Percentiles rank a stretch among this genome's conserved stretches.
Evolutionary conservation across 2,888 invertebrate genomes (phyloP).

Genomic region (Antitype chi): DNA sequence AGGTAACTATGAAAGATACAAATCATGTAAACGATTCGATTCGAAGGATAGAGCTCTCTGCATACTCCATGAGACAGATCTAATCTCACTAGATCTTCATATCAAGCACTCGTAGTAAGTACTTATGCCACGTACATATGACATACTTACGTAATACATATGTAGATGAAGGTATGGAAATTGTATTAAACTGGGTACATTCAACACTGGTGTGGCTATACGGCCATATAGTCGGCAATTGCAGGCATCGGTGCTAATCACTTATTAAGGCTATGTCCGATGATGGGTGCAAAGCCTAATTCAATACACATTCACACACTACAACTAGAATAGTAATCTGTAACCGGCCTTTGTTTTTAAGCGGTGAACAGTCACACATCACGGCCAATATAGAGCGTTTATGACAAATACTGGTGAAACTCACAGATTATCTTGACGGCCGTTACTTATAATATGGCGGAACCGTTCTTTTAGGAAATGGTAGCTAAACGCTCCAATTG

Average conservation of each 20-base stretch:
- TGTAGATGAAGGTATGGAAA: constrained; percentile 25
- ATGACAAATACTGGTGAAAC: background rate
- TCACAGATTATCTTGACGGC: background rate
- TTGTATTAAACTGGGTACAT: background rate
- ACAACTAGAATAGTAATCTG: constrained; percentile 5
- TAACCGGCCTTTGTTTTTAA: constrained; percentile 14
- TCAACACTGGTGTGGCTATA: background rate
- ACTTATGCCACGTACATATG: background rate
- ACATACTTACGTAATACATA: constrained; percentile 4
- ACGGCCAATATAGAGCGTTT: background rate
- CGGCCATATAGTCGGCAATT: constrained; percentile 8
- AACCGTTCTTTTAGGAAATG: background rate
- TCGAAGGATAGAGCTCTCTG: background rate
- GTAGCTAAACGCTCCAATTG: constrained; percentile 14
- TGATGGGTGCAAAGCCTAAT: constrained; percentile 36
- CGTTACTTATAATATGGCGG: background rate
- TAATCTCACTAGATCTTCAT: constrained; percentile 31
- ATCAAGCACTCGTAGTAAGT: constrained; percentile 6
- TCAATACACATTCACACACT: constrained; percentile 15
- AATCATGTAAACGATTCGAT: constrained; percentile 4
- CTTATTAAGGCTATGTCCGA: constrained; percentile 11
- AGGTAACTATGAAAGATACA: constrained; percentile 1
- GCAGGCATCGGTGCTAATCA: constrained; percentile 34
- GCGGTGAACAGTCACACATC: background rate
- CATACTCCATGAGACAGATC: constrained; percentile 6